Evolutionary conservation across 2,888 invertebrate genomes (phyloP), one percentile per base, ranked within the genome.

Genomic region (Halocaridina rubra): DNA sequence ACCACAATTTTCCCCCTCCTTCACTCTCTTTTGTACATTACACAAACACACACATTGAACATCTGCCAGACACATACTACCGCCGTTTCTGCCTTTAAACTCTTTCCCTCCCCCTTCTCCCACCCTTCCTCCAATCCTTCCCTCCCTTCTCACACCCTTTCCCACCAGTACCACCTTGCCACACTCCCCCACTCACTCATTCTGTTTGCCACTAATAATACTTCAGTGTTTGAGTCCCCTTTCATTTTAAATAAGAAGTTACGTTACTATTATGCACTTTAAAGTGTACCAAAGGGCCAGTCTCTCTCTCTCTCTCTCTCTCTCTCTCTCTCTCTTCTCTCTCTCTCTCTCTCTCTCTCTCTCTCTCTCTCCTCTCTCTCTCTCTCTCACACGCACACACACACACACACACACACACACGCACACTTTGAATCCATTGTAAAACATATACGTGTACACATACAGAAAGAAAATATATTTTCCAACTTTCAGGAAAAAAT

Each of bases 291-390:
- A 8, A 24, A 16, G 61, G 24, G 61, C 10, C 29, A 10, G 16
- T 27, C 32, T 71, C 27, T 57, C 76, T 76, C 33, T 75, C 75
- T 53, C 32, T 53, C 59, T 75, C 71, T 10, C 71, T 32, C 75
- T 75, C 24, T 53, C 24, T 53, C 19, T 53, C 71, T 74, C 74
- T 30, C 30, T 46, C 59, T 39, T 24, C 29, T 30, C 30, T 27
- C 30, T 39, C 39, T 39, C 76, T 59, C 76, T 59, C 59, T 39
- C 59, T 76, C 59, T 39, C 39, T 32, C 75, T 53, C 57, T 33
- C 27, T 57, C 76, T 76, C 76, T 24, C 57, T 76, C 30, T 22
- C 74, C 59, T 59, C 77, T 19, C 32, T 61, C 32, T 32, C 33
- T 29, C 33, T 32, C 72, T 72, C 29, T n/a, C 13, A 16, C 33